Base-by-base conservation (phyloP, 2,113 vertebrate species). In the Penelope pileata region DNA sequence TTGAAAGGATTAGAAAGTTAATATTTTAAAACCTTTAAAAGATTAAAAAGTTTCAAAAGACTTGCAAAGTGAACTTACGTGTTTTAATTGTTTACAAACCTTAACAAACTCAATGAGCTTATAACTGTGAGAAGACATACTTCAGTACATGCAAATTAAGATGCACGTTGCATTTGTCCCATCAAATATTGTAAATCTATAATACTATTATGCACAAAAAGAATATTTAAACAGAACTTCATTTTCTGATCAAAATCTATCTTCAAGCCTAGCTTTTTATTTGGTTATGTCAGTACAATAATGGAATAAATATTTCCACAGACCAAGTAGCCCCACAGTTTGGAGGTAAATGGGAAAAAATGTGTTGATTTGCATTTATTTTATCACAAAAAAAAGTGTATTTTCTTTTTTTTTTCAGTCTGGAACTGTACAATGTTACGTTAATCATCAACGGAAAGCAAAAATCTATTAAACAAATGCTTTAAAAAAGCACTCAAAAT, bases 401-500 rank as follows among this genome's bases (percentile, higher is more conserved):
- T 91, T 94, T 86, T 87, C 36, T 40, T 59, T 59, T 82, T 27
- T 54, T 92, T 93, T 88, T 85, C 32, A 78, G 6, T 72, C 53
- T 53, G 93, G 69, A 58, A 93, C 53, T 56, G 26, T 63, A 90
- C 43, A 48, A 68, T 34, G 17, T 53, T 89, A 93, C 64, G 40
- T 92, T 69, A 94, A 96, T 91, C 86, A 79, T 70, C 80, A 96
- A 79, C 43, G 94, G 62, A 94, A 91, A 42, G 29, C 13, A 94
- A 93, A 96, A 94, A 88, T 22, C 34, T 96, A 93, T 86, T 91
- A 84, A 80, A 93, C 45, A 88, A 93, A 96, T 67, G 22, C 69
- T 97, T 91, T 30, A 43, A 48, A 89, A 91, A 96, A 90, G 30
- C 72, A 87, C 38, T 93, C 70, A 95, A 94, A 97, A 97, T 91